Conservation (phyloP, 2,113 vertebrate species). For the Marmota monax region DNA sequence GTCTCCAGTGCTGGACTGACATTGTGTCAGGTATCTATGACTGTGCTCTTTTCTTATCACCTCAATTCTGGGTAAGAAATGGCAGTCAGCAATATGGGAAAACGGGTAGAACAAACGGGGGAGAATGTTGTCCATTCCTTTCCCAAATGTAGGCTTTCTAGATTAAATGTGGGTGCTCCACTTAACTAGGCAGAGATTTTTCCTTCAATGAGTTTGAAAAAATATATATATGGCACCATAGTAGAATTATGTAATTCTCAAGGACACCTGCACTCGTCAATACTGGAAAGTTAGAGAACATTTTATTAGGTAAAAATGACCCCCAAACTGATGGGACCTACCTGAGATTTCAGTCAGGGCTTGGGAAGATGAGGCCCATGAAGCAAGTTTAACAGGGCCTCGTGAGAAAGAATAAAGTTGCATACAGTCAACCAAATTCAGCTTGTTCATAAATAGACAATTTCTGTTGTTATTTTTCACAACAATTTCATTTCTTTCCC, state of each 20-base stretch:
- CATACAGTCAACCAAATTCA: background rate
- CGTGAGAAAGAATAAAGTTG: background rate
- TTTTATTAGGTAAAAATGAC: background rate
- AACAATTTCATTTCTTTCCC: background rate
- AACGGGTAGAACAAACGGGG: background rate
- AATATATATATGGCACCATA: background rate
- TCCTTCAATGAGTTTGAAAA: background rate
- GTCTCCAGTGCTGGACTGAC: background rate
- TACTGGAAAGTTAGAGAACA: background rate
- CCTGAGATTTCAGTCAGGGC: background rate
- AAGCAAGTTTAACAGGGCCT: background rate
- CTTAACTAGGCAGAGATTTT: background rate
- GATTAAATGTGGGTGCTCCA: background rate
- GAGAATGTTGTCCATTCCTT: background rate
- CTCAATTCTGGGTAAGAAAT: background rate
- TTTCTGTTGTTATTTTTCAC: background rate
- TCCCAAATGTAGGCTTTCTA: background rate
- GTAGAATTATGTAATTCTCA: background rate
- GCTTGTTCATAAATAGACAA: background rate
- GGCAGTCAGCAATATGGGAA: background rate
- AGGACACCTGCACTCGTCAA: background rate
- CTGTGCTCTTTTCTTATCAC: background rate
- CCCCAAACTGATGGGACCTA: background rate
- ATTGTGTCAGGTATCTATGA: background rate
- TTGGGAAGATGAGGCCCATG: background rate